These are phyloP conservation scores for Caenorhabditis drosophilae DNA, from an alignment of 2,888 invertebrate genomes.

Conservation along the genomic window DNA sequence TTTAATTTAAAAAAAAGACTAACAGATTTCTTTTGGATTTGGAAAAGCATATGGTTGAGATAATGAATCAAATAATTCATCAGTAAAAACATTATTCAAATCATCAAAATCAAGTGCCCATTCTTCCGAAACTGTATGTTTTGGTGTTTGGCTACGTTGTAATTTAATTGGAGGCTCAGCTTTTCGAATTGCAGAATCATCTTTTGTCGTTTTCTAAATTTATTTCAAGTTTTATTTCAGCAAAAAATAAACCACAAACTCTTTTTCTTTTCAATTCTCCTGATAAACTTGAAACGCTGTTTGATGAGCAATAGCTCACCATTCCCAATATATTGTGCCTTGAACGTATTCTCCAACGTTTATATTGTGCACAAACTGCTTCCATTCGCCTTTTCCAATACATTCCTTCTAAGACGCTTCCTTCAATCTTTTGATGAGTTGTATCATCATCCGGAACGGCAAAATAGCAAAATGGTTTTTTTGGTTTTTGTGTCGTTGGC, in stretches of 20 bases:
- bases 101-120: slow-evolving; percentile 60
- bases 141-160: slow-evolving; percentile 59
- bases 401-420: slow-evolving; percentile 96
- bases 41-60: slow-evolving; percentile 89
- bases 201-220: slow-evolving; percentile 11
- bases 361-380: slow-evolving; percentile 96
- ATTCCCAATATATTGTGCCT: slow-evolving; percentile 14
- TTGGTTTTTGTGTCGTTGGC: slow-evolving; percentile 49
- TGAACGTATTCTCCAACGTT: slow-evolving; percentile 83
- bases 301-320: slow-evolving; percentile 21
- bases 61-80: slow-evolving; percentile 71
- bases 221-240: neutral
- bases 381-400: slow-evolving; percentile 98
- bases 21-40: slow-evolving; percentile 83
- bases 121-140: slow-evolving; percentile 50
- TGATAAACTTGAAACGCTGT: slow-evolving; percentile 22
- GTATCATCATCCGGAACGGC: slow-evolving; percentile 69
- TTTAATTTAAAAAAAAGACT: slow-evolving; percentile 11
- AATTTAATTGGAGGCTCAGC: slow-evolving; percentile 26
- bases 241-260: slow-evolving; percentile 15
- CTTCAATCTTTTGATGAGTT: slow-evolving; percentile 73
- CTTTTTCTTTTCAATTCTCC: slow-evolving; percentile 21
- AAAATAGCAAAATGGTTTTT: slow-evolving; percentile 68
- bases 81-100: slow-evolving; percentile 70
- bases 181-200: neutral